phyloP scores from a whole-genome alignment of 2,888 invertebrate species.

The Mamestra brassicae region DNA sequence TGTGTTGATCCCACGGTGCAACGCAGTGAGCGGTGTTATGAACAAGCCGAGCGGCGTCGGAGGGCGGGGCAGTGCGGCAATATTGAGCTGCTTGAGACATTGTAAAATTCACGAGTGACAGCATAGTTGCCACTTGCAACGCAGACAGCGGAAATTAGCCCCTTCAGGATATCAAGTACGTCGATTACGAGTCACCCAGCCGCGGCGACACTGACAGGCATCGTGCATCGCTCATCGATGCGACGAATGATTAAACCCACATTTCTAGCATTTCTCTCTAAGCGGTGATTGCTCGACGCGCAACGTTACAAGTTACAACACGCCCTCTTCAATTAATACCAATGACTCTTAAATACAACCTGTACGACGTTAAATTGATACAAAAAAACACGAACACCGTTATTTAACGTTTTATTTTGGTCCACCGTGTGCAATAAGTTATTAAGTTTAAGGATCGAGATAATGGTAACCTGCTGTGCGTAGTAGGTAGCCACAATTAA shows the following conservation, averaged over 20 bases:
- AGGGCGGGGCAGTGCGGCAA: constrained; percentile 18
- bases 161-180: constrained; percentile 13
- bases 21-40: neutral
- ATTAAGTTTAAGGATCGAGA: constrained; percentile 43
- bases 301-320: neutral
- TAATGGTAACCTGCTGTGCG: constrained; percentile 54
- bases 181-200: constrained; percentile 17
- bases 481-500: constrained; percentile 43
- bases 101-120: constrained; percentile 36
- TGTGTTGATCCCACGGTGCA: constrained; percentile 36
- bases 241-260: neutral
- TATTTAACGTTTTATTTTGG: constrained; percentile 25
- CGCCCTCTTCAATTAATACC: constrained; percentile 8
- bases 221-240: neutral
- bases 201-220: neutral
- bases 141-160: constrained; percentile 39
- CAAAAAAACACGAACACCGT: constrained; percentile 18
- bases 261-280: neutral
- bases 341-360: neutral
- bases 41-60: neutral
- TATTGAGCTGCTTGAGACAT: constrained; percentile 15
- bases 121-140: constrained; percentile 8
- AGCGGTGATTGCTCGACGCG: neutral
- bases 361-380: constrained; percentile 15
- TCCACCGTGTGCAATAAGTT: constrained; percentile 25